Evolutionary conservation across 2,113 vertebrate genomes (phyloP).

Genomic region (Malurus cyaneus): DNA sequence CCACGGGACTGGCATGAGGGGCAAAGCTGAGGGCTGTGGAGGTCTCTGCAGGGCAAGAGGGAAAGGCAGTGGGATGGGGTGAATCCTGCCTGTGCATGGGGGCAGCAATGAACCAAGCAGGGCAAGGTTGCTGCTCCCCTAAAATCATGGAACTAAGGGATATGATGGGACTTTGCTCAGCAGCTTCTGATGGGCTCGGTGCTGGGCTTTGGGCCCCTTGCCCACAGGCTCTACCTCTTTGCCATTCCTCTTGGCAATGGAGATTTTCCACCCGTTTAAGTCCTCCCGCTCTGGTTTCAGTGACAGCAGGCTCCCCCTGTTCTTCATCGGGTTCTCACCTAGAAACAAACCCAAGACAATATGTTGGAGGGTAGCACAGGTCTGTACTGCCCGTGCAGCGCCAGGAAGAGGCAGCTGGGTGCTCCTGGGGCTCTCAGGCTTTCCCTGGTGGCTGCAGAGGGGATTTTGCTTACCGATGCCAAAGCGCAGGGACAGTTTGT

Average conservation of each 20-base stretch:
- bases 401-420: background rate
- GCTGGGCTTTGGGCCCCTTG: background rate
- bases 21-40: background rate
- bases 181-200: background rate
- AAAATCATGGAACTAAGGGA: background rate
- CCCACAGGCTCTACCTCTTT: slow-evolving; percentile 47
- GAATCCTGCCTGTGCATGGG: accelerated
- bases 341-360: background rate
- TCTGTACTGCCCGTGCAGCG: accelerated
- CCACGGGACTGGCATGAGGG: accelerated
- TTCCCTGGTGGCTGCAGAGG: accelerated
- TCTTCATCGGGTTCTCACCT: slow-evolving; percentile 22
- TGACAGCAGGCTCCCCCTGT: background rate
- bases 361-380: background rate
- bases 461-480: background rate
- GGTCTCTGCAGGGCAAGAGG: background rate
- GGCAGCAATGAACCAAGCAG: background rate
- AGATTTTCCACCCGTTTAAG: slow-evolving; percentile 10
- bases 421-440: accelerated
- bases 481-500: background rate
- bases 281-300: background rate
- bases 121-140: background rate
- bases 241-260: background rate
- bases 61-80: background rate
- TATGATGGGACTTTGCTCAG: background rate